Conservation (phyloP, 2,113 vertebrate genomes). For the Otus sunia region DNA sequence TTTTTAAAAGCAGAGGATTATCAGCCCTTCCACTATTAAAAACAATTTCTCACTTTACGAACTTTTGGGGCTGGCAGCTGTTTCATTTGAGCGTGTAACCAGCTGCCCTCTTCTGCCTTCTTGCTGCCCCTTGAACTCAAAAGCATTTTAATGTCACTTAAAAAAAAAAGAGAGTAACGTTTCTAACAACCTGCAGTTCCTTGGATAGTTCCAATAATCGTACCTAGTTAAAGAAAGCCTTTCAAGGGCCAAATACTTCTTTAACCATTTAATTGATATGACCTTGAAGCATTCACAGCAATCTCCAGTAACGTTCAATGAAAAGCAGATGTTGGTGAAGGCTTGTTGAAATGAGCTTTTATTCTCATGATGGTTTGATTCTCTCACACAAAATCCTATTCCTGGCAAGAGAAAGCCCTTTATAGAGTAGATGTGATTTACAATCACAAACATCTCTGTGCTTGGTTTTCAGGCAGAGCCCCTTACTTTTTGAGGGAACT, state of each 20-base stretch:
- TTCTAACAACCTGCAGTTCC: conserved; percentile 60
- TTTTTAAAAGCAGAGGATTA: conserved; percentile 68
- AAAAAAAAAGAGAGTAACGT: conserved; percentile 16
- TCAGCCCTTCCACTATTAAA: conserved; percentile 62
- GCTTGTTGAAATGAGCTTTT: conserved; percentile 51
- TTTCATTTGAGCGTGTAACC: conserved; percentile 52
- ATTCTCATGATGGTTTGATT: conserved; percentile 20
- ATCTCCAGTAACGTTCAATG: conserved; percentile 71
- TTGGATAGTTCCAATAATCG: conserved; percentile 34
- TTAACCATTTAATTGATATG: conserved; percentile 73
- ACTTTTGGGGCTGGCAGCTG: conserved; percentile 65
- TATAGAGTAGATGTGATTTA: conserved; percentile 6
- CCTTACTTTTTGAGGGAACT: background rate
- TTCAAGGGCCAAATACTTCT: conserved; percentile 66
- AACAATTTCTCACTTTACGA: conserved; percentile 69
- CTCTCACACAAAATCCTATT: conserved; percentile 21
- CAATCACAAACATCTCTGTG: background rate
- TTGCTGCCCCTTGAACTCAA: conserved; percentile 69
- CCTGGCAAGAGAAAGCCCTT: background rate
- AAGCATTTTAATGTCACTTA: conserved; percentile 68
- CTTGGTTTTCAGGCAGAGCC: background rate
- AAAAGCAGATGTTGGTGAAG: conserved; percentile 80
- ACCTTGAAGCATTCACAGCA: conserved; percentile 74
- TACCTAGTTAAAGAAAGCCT: conserved; percentile 59
- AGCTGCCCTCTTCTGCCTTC: conserved; percentile 62